phyloP scores from a whole-genome alignment of 2,113 vertebrate genomes.

The Rhinolophus sinicus region DNA sequence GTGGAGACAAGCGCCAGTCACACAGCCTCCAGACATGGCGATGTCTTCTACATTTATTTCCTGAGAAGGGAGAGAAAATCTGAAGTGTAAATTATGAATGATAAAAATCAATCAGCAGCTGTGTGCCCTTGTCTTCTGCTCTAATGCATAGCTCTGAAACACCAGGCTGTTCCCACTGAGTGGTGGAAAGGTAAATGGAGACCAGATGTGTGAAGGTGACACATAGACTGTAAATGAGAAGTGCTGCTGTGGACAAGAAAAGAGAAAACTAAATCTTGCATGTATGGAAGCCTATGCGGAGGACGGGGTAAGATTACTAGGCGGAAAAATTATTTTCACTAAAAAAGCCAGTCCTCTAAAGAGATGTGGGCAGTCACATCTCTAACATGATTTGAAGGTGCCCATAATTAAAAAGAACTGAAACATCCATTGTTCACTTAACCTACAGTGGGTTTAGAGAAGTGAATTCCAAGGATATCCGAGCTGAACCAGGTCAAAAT shows the following conservation, averaged over 20 bases:
- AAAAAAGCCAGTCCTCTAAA: not conserved
- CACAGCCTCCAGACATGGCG: not conserved
- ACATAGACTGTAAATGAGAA: conserved; percentile 60
- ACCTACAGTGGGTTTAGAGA: not conserved
- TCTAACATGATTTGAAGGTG: not conserved
- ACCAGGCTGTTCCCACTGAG: conserved; percentile 27
- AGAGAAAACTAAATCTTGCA: not conserved
- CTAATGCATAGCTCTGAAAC: conserved; percentile 51
- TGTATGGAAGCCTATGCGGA: not conserved
- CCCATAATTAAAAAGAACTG: not conserved
- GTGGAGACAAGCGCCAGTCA: not conserved
- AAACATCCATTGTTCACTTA: not conserved
- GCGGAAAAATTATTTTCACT: not conserved
- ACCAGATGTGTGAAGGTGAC: conserved; percentile 75
- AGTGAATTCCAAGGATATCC: not conserved
- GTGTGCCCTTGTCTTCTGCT: conserved; percentile 47
- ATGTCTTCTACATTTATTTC: not conserved
- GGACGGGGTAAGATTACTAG: not conserved
- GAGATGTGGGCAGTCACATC: not conserved
- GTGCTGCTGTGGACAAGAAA: conserved; percentile 1
- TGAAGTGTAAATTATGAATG: not conserved
- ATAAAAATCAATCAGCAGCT: conserved; percentile 57
- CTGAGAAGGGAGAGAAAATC: not conserved
- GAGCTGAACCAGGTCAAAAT: not conserved
- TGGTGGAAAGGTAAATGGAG: conserved; percentile 66